Conservation (phyloP, 2,797 vertebrate species). For the Xiphophorus birchmanni region DNA sequence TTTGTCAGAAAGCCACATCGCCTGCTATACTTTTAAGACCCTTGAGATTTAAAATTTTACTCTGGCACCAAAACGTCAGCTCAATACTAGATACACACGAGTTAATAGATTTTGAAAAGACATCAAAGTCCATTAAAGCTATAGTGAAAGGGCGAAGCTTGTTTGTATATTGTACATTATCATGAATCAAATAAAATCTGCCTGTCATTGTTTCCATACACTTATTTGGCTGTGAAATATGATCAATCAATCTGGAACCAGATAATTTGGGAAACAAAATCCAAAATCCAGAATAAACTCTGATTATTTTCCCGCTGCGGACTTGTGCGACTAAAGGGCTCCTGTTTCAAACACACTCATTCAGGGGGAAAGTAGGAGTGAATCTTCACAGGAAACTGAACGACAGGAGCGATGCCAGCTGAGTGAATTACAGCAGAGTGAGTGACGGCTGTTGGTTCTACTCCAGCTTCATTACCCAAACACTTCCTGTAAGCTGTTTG, state of each 20-base stretch:
- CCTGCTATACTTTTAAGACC: background rate
- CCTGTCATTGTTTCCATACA: background rate
- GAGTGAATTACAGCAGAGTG: conserved; percentile 68
- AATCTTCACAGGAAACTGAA: conserved; percentile 37
- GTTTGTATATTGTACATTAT: background rate
- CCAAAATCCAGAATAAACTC: background rate
- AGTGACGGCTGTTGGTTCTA: conserved; percentile 63
- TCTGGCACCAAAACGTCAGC: background rate
- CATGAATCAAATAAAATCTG: background rate
- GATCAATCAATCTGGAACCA: background rate
- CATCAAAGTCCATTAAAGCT: background rate
- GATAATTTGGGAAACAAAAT: background rate
- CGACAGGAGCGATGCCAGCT: conserved; percentile 53
- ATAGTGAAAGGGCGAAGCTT: background rate
- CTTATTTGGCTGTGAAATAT: background rate
- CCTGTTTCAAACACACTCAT: conserved; percentile 11
- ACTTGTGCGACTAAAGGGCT: background rate
- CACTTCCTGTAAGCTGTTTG: conserved; percentile 60
- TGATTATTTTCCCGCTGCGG: background rate
- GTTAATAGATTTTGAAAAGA: background rate
- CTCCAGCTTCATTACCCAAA: conserved; percentile 62
- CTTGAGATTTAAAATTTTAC: background rate
- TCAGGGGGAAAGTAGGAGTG: conserved; percentile 29
- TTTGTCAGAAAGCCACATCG: background rate
- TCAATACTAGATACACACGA: background rate